Conservation (phyloP, 37 sponge, comb jelly and placozoan species). For the Crambe crambe region DNA sequence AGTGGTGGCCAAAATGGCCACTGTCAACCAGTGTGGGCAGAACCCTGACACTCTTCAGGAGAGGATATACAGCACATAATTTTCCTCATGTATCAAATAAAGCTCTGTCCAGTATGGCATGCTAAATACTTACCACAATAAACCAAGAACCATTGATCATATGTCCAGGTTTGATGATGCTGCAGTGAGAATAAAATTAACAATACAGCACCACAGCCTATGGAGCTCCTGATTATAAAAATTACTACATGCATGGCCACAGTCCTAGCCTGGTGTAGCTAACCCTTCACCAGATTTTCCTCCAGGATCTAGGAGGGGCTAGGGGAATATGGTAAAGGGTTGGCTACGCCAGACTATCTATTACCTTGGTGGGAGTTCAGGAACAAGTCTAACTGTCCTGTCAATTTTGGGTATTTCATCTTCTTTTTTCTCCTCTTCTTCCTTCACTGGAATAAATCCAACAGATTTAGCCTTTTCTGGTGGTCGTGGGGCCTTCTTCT, state of each 20-base stretch:
- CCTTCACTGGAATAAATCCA: neutral
- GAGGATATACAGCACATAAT: neutral
- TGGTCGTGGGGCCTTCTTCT: neutral
- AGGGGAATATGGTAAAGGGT: neutral
- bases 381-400: constrained; percentile 9
- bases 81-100: neutral
- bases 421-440: neutral
- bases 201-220: neutral
- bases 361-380: constrained; percentile 32
- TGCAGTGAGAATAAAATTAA: neutral
- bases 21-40: too few relatives aligned
- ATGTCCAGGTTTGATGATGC: constrained; percentile 23
- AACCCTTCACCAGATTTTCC: too few relatives aligned
- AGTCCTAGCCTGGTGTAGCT: too few relatives aligned
- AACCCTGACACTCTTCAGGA: too few relatives aligned
- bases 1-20: too few relatives aligned
- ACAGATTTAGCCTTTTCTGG: neutral
- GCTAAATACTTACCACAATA: constrained; percentile 51
- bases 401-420: neutral
- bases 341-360: neutral
- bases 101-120: too few relatives aligned
- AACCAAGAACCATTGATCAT: constrained; percentile 34
- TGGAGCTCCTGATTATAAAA: too few relatives aligned
- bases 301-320: neutral
- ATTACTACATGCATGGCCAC: too few relatives aligned